A percentile compares a stretch with the other conserved stretches of the same genome.
Evolutionary conservation across 2,888 invertebrate species (phyloP).

Genomic region (Stegophylla sp.): DNA sequence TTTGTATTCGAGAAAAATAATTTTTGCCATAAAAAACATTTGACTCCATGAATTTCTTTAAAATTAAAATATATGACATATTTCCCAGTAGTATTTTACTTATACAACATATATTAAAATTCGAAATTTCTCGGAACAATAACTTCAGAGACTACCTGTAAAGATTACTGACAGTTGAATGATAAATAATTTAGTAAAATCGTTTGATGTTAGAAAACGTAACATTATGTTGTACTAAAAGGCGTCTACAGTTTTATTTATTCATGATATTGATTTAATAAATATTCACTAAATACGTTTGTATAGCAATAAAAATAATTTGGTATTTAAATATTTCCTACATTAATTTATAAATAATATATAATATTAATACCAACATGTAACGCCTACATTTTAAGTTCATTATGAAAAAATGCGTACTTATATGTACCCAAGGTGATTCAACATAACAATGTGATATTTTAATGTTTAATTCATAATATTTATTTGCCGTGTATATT

Average conservation of each 20-base stretch:
- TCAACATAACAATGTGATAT: not conserved
- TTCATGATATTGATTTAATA: too few species aligned
- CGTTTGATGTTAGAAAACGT: not conserved
- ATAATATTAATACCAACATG: not conserved
- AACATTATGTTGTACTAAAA: not conserved
- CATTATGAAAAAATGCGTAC: not conserved
- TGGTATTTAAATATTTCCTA: constrained; percentile 3
- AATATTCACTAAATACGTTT: not conserved
- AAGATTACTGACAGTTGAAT: not conserved
- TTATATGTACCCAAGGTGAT: not conserved
- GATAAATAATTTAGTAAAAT: not conserved
- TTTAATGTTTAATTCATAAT: constrained; percentile 42
- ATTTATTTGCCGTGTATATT: constrained; percentile 1
- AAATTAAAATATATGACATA: not conserved
- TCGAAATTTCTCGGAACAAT: not conserved
- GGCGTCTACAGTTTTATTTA: too few species aligned
- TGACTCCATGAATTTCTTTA: not conserved
- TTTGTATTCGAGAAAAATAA: not conserved
- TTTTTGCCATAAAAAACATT: not conserved
- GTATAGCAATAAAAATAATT: not conserved
- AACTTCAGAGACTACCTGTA: not conserved
- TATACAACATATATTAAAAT: not conserved
- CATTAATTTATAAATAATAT: constrained; percentile 8
- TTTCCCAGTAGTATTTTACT: not conserved
- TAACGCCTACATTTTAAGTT: constrained; percentile 27